Conservation (phyloP, 2,888 invertebrate species). For the Cephus pygmeus region DNA sequence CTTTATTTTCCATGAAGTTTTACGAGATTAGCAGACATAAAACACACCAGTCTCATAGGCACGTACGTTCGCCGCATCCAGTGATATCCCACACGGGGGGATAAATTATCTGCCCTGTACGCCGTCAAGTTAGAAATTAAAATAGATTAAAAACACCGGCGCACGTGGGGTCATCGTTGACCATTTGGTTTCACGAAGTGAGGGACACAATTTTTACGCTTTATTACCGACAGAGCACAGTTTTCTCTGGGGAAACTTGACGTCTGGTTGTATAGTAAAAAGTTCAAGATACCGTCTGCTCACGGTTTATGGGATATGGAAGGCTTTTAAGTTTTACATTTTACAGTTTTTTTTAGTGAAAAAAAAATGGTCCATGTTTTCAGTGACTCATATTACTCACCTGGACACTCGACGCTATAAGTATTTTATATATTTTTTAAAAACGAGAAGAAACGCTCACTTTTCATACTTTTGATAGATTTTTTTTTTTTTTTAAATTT, state of each 20-base stretch:
- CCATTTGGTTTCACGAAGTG: neutral
- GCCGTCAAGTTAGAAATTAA: constrained; percentile 52
- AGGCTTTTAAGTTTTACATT: neutral
- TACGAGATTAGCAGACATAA: constrained; percentile 59
- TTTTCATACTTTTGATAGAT: too few relatives aligned
- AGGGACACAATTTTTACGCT: neutral
- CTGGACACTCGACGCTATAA: too few relatives aligned
- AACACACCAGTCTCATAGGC: constrained; percentile 52
- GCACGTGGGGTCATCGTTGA: neutral
- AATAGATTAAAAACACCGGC: constrained; percentile 48
- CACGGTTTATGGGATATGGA: neutral
- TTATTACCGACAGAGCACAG: neutral
- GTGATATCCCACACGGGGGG: constrained; percentile 21
- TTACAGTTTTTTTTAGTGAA: too few relatives aligned
- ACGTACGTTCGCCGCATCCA: constrained; percentile 42
- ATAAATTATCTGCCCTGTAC: constrained; percentile 44
- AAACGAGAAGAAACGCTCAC: too few relatives aligned
- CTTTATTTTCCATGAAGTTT: constrained; percentile 59
- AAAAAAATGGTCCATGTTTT: too few relatives aligned
- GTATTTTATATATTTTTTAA: too few relatives aligned
- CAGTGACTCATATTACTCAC: too few relatives aligned
- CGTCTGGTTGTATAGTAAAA: neutral
- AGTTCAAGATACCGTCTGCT: neutral
- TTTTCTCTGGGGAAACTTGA: neutral
- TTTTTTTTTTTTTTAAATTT: too few relatives aligned